A percentile compares a stretch with the other conserved stretches of the same genome.
Evolutionary conservation across 2,797 vertebrate genomes (phyloP).

Genomic region (Pipistrellus kuhlii): DNA sequence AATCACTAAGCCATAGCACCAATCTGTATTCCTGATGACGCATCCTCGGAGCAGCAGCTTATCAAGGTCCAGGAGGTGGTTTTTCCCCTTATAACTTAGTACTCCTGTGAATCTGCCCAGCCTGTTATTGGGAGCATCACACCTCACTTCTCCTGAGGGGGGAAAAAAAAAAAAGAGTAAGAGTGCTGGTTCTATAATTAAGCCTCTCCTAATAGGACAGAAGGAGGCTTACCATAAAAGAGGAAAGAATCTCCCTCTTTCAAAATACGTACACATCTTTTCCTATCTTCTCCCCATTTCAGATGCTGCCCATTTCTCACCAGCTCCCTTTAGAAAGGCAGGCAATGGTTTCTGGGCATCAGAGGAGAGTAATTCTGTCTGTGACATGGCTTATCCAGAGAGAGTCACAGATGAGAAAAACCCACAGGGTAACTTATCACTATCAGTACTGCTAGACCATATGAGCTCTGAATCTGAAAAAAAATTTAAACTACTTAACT

Average conservation of each 20-base stretch:
- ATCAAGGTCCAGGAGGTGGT: conserved; percentile 92
- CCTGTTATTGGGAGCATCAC: conserved; percentile 95
- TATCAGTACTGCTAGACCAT: not conserved
- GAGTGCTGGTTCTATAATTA: not conserved
- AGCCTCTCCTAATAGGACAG: not conserved
- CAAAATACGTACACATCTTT: conserved; percentile 28
- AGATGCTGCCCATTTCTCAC: conserved; percentile 21
- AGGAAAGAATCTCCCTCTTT: conserved; percentile 36
- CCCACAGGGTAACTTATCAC: not conserved
- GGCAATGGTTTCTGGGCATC: conserved; percentile 33
- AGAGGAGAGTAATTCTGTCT: conserved; percentile 32
- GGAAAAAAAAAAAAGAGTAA: conserved; percentile 39
- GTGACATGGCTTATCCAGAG: not conserved
- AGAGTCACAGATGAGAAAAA: not conserved
- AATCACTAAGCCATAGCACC: conserved; percentile 97
- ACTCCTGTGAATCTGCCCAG: conserved; percentile 94
- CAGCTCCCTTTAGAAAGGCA: conserved; percentile 18
- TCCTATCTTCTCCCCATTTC: not conserved
- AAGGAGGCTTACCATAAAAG: conserved; percentile 40
- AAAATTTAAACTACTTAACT: not conserved
- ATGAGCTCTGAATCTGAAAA: conserved; percentile 47
- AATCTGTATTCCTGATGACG: conserved; percentile 95
- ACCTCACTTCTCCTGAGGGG: conserved; percentile 91
- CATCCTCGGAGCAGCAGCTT: conserved; percentile 95
- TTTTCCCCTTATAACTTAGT: conserved; percentile 87